Conservation (phyloP, 2,888 invertebrate genomes). For the Cephus sareptanus region DNA sequence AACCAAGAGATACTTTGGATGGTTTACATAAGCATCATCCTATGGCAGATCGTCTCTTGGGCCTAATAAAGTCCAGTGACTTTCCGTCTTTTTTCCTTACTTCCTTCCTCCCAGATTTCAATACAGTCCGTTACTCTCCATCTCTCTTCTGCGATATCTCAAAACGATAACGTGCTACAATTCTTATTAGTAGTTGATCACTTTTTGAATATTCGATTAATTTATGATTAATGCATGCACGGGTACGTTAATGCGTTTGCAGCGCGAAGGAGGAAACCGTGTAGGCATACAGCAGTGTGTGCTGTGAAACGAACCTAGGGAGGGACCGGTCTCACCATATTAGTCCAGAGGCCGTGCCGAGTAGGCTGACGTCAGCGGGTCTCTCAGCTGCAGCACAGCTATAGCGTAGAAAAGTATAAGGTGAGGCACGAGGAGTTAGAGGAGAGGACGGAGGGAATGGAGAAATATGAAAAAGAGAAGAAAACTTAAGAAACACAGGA, state of each 20-base stretch:
- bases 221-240: not conserved
- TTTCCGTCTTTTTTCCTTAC: not conserved
- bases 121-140: not conserved
- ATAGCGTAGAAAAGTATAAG: not conserved
- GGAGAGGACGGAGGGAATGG: not conserved
- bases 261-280: not conserved
- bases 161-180: not conserved
- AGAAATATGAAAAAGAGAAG: not conserved
- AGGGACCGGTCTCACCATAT: conserved; percentile 51
- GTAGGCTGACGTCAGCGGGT: conserved; percentile 36
- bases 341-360: conserved; percentile 40
- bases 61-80: not conserved
- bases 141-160: not conserved
- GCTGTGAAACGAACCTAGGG: conserved; percentile 15
- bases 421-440: not conserved
- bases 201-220: not conserved
- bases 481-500: not conserved
- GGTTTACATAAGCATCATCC: not conserved
- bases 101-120: not conserved
- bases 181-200: not conserved
- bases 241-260: not conserved
- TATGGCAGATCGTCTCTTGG: not conserved
- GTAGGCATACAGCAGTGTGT: not conserved
- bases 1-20: not conserved
- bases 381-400: not conserved